Evolutionary conservation across 2,113 vertebrate species (phyloP).

Genomic region (Electrona antarctica): DNA sequence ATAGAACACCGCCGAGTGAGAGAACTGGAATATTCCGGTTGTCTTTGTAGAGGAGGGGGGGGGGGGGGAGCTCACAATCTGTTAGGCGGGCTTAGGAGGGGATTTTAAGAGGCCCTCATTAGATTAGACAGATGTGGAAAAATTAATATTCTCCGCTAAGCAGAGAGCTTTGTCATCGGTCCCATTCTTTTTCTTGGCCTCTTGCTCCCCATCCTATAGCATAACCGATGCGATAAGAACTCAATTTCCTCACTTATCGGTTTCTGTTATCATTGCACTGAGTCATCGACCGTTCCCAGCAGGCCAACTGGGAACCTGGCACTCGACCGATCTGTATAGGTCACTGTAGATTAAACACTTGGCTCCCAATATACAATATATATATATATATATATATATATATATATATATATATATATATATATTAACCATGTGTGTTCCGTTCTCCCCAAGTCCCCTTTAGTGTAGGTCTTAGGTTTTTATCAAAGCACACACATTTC

Average conservation of each 20-base stretch:
- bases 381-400: too few species aligned
- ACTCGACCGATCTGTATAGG: neutral
- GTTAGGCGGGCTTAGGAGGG: too few species aligned
- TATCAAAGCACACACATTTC: slow-evolving; percentile 19
- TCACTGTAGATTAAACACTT: neutral
- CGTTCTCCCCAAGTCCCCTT: neutral
- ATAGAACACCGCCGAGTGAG: too few species aligned
- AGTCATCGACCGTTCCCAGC: too few species aligned
- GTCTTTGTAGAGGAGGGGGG: too few species aligned
- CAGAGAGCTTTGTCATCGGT: neutral
- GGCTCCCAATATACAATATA: neutral
- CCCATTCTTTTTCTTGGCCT: neutral
- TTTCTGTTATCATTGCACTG: slow-evolving; percentile 4
- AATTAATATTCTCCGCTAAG: neutral
- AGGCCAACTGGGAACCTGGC: too few species aligned
- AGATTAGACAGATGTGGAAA: neutral
- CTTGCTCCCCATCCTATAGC: neutral
- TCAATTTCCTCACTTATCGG: neutral
- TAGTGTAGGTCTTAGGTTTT: neutral
- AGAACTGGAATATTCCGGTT: neutral
- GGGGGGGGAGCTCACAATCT: too few species aligned
- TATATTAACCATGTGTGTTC: neutral
- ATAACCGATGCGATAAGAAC: neutral
- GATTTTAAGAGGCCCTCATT: too few species aligned
- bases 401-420: too few species aligned